phyloP scores from a whole-genome alignment of 2,888 invertebrate species.

The Drymonia ruficornis region DNA sequence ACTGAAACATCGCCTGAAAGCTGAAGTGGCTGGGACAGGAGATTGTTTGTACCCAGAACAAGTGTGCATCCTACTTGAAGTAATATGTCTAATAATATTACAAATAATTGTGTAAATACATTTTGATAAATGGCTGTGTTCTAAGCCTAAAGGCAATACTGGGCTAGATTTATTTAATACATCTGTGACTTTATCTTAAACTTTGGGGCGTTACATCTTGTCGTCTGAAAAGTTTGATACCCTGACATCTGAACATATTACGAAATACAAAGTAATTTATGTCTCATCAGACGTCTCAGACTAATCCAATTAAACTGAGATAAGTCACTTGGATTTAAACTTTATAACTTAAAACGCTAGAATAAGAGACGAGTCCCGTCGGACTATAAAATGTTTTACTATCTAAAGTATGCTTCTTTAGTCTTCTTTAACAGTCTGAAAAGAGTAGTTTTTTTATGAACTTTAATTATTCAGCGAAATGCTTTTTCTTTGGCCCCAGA shows the following conservation, averaged over 20 bases:
- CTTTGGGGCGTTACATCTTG: slow-evolving; percentile 11
- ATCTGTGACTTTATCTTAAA: background rate
- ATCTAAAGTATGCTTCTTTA: background rate
- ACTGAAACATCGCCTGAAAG: slow-evolving; percentile 22
- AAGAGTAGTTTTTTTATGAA: background rate
- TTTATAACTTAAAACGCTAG: slow-evolving; percentile 2
- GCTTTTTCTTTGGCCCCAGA: too few species aligned
- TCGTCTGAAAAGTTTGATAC: slow-evolving; percentile 22
- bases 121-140: too few species aligned
- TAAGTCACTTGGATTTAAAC: slow-evolving; percentile 1
- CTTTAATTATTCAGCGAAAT: background rate
- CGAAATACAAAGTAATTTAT: background rate
- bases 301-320: slow-evolving; percentile 6
- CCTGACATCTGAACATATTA: slow-evolving; percentile 9
- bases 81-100: too few species aligned
- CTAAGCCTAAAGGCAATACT: background rate
- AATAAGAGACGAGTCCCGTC: background rate
- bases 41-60: background rate
- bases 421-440: background rate
- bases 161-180: background rate
- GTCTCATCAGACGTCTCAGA: slow-evolving; percentile 3
- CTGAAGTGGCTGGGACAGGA: slow-evolving; percentile 1
- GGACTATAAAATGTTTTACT: slow-evolving; percentile 8
- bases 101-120: too few species aligned
- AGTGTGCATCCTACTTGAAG: background rate